Evolutionary conservation across 2,113 vertebrate genomes (phyloP), one percentile per base, ranked within the genome.

Genomic region (Cyprinodon variegatus): DNA sequence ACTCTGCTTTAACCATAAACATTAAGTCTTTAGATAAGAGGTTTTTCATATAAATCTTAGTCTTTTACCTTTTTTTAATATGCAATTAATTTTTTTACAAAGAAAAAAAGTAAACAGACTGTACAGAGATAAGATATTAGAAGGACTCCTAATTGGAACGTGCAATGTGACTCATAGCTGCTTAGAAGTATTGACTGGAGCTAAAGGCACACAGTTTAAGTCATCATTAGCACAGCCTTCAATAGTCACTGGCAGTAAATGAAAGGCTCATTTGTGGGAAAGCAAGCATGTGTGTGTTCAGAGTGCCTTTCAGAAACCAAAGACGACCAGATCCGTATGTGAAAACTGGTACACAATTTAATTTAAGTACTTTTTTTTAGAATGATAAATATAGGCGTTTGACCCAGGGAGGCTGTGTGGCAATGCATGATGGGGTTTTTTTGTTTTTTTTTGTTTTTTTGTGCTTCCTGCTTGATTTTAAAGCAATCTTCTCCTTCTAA

Each of bases 181-280:
- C 83, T 88, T 81, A 77, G 77, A 78, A 72, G 43, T 84, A 87
- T 86, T 72, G 85, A 87, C 81, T 65, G 66, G 40, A 36, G 74
- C 70, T 82, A 83, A 85, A 86, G 81, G 88, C 84, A 81, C 86
- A 77, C 76, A 82, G 84, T 86, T 88, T 84, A 83, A 90, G 84
- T 88, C 89, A 87, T 87, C 79, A 84, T 86, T 90, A 87, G 76
- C 76, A 13, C 40, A 83, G 74, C 65, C 59, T 85, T 87, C 81
- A 86, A 83, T 90, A 84, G 68, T 85, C 79, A 88, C 46, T 75
- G 77, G 73, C 78, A 67, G 80, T 71, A 63, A 85, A 71, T 38
- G 70, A 45, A 80, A 64, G 61, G 62, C 64, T 76, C 68, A 81
- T 81, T 68, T 64, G 70, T 78, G 62, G 72, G 81, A 22, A 73